Base-by-base conservation (phyloP, 2,113 vertebrate species). In the Prolemur simus region DNA sequence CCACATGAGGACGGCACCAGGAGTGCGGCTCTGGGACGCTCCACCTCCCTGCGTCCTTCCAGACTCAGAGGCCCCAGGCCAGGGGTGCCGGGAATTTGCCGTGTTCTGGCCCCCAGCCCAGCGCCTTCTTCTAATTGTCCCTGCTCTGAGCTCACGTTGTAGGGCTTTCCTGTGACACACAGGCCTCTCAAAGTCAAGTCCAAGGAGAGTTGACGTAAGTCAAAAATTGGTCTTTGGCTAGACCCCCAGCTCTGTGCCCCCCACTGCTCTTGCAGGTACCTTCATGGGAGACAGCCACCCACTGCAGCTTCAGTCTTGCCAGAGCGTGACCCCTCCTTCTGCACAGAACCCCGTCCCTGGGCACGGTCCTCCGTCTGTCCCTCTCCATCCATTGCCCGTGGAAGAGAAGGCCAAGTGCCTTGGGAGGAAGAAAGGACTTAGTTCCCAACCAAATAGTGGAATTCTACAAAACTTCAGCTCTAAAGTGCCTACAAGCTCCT, bases 381-480 rank as follows among this genome's bases (percentile, higher is more conserved):
- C 34, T 15, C 7, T 21, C 54, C 20, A 8, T 37, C 42, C 0
- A 0, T 25, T 8, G 37, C 84, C 95, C 64, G 54, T 29, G 90
- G 95, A 49, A 27, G 96, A 87, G 81, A 95, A 97, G 94, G 93
- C 86, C 74, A 47, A 47, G 89, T 42, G 88, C 91, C 94, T 97
- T 94, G 96, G 84, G 93, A 96, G 77, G 17, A 60, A 47, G 29
- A 47, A 98, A 58, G 85, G 66, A 49, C 77, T 47, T 5, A 0
- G 39, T 91, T 98, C 87, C 88, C 0, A 2, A 29, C 78, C 84
- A 64, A 95, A 42, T 37, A 71, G 20, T 81, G 11, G 64, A 42
- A 92, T 94, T 97, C 96, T 49, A 74, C 2, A 96, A 56, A 54
- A 96, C 95, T 97, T 97, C 95, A 97, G 97, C 83, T 93, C 74